Evolutionary conservation across 2,888 invertebrate species (phyloP).

Genomic region (Drosophila setosimentum): DNA sequence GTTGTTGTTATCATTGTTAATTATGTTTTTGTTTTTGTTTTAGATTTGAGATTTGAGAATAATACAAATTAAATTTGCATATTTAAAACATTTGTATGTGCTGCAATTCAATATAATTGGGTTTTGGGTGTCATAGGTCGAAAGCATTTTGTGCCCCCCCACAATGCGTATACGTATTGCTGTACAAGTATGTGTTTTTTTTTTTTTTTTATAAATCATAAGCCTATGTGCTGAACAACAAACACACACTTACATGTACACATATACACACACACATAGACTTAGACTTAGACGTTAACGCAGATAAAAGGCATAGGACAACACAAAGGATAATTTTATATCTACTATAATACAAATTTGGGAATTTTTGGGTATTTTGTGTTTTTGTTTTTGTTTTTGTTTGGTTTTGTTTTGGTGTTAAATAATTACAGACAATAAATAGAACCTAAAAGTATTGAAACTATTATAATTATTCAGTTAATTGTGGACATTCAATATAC

Average conservation of each 20-base stretch:
- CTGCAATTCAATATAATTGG: constrained; percentile 13
- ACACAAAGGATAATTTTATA: constrained; percentile 23
- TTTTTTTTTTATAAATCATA: constrained; percentile 30
- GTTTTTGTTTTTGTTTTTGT: no score
- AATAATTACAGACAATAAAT: constrained; percentile 29
- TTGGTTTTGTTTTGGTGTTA: no score
- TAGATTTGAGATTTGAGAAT: constrained; percentile 17
- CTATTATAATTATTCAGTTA: background rate
- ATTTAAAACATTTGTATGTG: constrained; percentile 15
- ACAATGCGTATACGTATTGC: constrained; percentile 32
- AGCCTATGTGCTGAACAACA: constrained; percentile 23
- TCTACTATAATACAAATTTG: constrained; percentile 39
- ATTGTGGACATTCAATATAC: constrained; percentile 20
- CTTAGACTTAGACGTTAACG: constrained; percentile 17
- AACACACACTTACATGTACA: constrained; percentile 18
- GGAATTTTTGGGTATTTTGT: constrained; percentile 28
- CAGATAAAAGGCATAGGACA: constrained; percentile 8
- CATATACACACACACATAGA: constrained; percentile 13
- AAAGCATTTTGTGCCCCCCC: constrained; percentile 4
- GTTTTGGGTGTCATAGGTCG: constrained; percentile 11
- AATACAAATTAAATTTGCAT: constrained; percentile 36
- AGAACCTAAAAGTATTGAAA: constrained; percentile 8
- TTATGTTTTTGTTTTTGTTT: background rate
- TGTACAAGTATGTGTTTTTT: constrained; percentile 7
- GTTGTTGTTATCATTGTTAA: constrained; percentile 14